Conservation (phyloP, 2,888 invertebrate species). For the Agelastica alni region DNA sequence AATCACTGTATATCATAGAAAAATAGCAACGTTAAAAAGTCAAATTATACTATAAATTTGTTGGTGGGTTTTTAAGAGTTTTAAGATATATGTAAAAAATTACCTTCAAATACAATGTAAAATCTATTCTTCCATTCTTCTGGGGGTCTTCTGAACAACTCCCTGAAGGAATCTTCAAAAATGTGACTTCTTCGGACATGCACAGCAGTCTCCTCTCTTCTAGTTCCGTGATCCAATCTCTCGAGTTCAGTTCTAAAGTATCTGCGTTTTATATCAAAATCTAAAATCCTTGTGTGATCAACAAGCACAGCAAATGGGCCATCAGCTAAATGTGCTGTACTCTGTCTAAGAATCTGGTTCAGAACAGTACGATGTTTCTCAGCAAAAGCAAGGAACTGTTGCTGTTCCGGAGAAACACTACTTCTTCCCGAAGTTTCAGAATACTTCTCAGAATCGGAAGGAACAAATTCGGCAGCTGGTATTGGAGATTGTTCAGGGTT, state of each 20-base stretch:
- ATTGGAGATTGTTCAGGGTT: constrained; percentile 12
- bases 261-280: constrained; percentile 87
- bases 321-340: constrained; percentile 76
- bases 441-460: constrained; percentile 22
- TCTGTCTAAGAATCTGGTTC: constrained; percentile 86
- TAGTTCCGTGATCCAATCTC: constrained; percentile 76
- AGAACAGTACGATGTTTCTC: constrained; percentile 86
- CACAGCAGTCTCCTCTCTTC: constrained; percentile 83
- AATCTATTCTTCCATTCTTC: constrained; percentile 92
- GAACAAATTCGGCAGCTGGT: constrained; percentile 9
- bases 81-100: too few species aligned
- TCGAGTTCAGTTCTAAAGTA: constrained; percentile 88
- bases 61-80: too few species aligned
- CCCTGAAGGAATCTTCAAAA: constrained; percentile 88
- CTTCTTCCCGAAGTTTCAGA: constrained; percentile 14
- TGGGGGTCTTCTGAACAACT: constrained; percentile 77
- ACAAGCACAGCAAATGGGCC: constrained; percentile 88
- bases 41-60: too few species aligned
- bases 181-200: constrained; percentile 83
- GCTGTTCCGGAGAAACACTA: constrained; percentile 61
- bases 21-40: too few species aligned
- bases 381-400: constrained; percentile 81
- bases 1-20: too few species aligned
- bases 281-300: constrained; percentile 83
- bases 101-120: constrained; percentile 90